Conservation (phyloP, 2,797 vertebrate species). For the Vireo griseus region DNA sequence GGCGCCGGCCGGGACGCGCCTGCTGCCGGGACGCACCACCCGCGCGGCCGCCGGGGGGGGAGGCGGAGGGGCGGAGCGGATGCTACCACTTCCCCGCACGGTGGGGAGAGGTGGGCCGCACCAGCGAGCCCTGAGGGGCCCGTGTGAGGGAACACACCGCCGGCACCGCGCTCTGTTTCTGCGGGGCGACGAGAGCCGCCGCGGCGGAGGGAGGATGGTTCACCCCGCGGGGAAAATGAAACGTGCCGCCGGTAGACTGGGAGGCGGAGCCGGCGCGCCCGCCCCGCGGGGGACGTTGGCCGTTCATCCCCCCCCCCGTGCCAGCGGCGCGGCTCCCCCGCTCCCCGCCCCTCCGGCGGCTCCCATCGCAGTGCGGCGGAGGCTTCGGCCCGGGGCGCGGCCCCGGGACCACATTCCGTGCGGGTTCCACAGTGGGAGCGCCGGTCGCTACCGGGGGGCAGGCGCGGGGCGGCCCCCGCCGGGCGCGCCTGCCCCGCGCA, state of each 20-base stretch:
- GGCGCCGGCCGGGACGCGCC: constrained; percentile 66
- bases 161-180: not conserved
- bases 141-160: accelerated
- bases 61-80: not conserved
- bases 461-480: not conserved
- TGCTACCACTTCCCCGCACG: not conserved
- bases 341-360: not conserved
- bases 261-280: not conserved
- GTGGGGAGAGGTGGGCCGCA: not conserved
- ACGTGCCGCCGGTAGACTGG: not conserved
- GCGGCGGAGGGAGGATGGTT: not conserved
- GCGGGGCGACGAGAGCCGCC: not conserved
- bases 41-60: not conserved
- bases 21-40: constrained; percentile 41
- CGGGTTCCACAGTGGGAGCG: accelerated
- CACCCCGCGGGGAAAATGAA: not conserved
- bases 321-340: not conserved
- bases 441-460: not conserved
- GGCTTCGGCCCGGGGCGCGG: not conserved
- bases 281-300: not conserved
- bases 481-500: not conserved
- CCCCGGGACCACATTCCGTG: accelerated
- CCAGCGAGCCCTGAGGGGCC: accelerated
- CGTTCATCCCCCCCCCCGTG: not conserved
- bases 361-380: not conserved